Base-by-base conservation (phyloP, 2,888 invertebrate species). In the Drosophila emarginata region DNA sequence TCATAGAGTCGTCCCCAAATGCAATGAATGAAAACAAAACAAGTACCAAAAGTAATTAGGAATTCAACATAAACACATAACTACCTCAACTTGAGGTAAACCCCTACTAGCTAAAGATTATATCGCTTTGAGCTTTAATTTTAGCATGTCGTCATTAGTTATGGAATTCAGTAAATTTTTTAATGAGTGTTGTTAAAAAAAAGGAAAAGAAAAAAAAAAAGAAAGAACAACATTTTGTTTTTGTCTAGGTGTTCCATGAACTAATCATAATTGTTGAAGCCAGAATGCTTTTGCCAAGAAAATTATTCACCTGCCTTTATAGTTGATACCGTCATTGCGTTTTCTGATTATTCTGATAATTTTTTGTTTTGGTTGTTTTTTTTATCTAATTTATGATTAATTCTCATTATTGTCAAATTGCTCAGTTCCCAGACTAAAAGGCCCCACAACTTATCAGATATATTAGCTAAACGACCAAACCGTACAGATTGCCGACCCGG, bases 321-420 rank as follows among this genome's bases (percentile, higher is more conserved):
- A 14, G 45, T 21, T 45, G 45, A 45, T 21, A 21, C 45, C 12
- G 45, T 21, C 45, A 45, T 45, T 12, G 21, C 45, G 18, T 21
- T 45, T 45, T 45, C 45, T 45, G 45, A 45, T 45, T 21, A 45
- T 45, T 45, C 15, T 45, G 45, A 45, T 45, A 18, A 3, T 45
- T 45, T 2, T 15, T 18, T 45, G 7, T 45, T 45, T 45, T 18
- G 18, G 40, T 45, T 18, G 40, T 1, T 45, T 23, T 40, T 40
- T 45, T 45, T 45, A 45, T 45, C 45, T 45, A 45, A 45, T 45
- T 45, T 45, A 45, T 45, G 45, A 45, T 45, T 45, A 45, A 45
- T 45, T 45, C 18, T 11, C 45, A 45, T 45, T 45, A 21, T 45
- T 45, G 18, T 18, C 11, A 11, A 21, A 45, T 45, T 12, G 45